These are phyloP conservation scores for Lacanobia wlatinum DNA, from an alignment of 2,888 invertebrate genomes.

Conservation along the genomic window DNA sequence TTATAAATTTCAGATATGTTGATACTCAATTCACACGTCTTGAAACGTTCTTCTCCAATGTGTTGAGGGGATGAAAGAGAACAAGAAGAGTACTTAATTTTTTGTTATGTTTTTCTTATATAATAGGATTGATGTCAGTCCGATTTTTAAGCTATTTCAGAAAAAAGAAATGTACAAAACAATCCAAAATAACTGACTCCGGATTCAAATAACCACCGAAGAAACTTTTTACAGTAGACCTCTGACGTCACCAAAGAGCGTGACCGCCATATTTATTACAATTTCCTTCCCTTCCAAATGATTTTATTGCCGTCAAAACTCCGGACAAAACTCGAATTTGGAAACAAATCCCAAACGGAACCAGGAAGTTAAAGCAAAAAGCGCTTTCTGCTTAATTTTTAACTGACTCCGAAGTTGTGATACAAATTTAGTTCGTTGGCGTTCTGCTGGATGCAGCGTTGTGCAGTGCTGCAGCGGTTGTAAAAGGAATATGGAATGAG, in stretches of 20 bases:
- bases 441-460: conserved; percentile 46
- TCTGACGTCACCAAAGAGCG: neutral
- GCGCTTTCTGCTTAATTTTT: conserved; percentile 58
- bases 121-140: no score
- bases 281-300: conserved; percentile 10
- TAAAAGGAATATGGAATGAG: conserved; percentile 71
- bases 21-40: neutral
- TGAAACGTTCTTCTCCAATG: neutral
- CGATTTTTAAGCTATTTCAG: no score
- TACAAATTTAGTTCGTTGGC: conserved; percentile 55
- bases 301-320: conserved; percentile 36
- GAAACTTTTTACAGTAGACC: neutral
- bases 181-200: neutral
- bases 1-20: neutral
- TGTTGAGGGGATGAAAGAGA: no score
- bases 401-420: conserved; percentile 54
- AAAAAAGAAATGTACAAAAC: neutral
- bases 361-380: conserved; percentile 44
- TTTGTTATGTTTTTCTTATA: no score
- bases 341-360: conserved; percentile 30
- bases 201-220: neutral
- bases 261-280: neutral
- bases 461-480: conserved; percentile 52
- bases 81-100: no score
- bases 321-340: conserved; percentile 41